Conservation (phyloP, 2,888 invertebrate genomes). For the Drosophila stalkeri region DNA sequence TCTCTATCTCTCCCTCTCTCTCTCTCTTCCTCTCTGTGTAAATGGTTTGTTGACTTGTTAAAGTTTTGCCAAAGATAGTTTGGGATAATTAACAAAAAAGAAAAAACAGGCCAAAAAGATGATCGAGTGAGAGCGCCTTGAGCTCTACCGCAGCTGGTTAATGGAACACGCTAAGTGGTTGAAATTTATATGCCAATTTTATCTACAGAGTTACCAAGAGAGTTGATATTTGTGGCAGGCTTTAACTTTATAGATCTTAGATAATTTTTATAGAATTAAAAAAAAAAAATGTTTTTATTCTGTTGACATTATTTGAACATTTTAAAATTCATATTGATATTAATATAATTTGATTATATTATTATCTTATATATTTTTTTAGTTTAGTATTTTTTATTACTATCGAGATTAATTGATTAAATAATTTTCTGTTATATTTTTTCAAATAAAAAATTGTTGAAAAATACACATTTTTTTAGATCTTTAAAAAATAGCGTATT, state of each 20-base stretch:
- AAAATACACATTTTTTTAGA: too few relatives aligned
- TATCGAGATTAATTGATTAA: too few relatives aligned
- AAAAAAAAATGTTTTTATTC: too few relatives aligned
- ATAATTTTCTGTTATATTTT: too few relatives aligned
- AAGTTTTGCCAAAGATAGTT: slow-evolving; percentile 44
- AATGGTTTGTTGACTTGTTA: slow-evolving; percentile 68
- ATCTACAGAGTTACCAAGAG: not conserved
- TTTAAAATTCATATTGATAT: too few relatives aligned
- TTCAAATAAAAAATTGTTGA: too few relatives aligned
- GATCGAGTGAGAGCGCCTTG: slow-evolving; percentile 28
- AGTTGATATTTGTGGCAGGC: not conserved
- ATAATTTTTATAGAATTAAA: too few relatives aligned
- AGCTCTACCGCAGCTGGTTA: slow-evolving; percentile 30
- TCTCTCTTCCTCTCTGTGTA: slow-evolving; percentile 36
- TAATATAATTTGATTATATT: too few relatives aligned
- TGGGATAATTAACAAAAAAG: slow-evolving; percentile 61
- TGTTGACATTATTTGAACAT: too few relatives aligned
- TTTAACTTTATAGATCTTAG: not conserved
- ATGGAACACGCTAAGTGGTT: slow-evolving; percentile 27
- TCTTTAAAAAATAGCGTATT: too few relatives aligned
- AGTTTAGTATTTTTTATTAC: too few relatives aligned
- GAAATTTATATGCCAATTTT: not conserved
- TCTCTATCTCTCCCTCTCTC: not conserved
- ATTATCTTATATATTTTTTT: too few relatives aligned
- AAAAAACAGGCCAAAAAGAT: slow-evolving; percentile 22